Evolutionary conservation across 1,140 invertebrate genomes (phyloP), one percentile per base, ranked within the genome.

Genomic region (Saccostrea echinata): DNA sequence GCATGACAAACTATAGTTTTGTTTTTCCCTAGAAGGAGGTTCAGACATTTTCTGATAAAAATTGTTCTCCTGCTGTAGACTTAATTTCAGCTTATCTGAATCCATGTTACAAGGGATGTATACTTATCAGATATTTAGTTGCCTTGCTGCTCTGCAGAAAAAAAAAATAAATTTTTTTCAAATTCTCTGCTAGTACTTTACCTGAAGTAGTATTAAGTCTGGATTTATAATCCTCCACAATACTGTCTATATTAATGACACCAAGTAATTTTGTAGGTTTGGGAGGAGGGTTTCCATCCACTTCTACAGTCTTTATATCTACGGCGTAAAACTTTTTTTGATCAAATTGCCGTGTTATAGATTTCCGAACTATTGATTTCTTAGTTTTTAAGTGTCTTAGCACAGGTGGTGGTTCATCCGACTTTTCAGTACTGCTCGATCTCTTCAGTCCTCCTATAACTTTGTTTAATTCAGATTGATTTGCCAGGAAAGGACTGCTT

Each of bases 251-350:
- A n/a, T 87, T 51, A 53, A 76, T 71, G 82, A 33, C 35, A 53
- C 35, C 11, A 33, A 51, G 21, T 16, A 87, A 13, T 55, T 84
- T 84, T 21, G 35, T 30, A 27, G 86, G 86, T 76, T 87, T 87
- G 0, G 80, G 81, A 51, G 88, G 88, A 24, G 88, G 84, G 12
- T 13, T 86, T 27, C 55, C 30, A 21, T 52, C 35, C 30, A 13
- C 35, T 4, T 71, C 61, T n/a, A 51, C 30, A 86, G 53, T 61
- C 1, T 57, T 33, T 33, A 88, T 27, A 27, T 88, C 88, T 64
- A 88, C 85, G 24, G 83, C 27, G 21, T 35, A 86, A 84, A 88
- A 88, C 57, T 88, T 88, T 35, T 84, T 86, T 8, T 84, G 43
- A 57, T 88, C 88, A 55, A 35, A 51, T 12, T 35, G 35, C 57